Evolutionary conservation across 2,113 vertebrate genomes (phyloP).

Genomic region (Oophaga pumilio): DNA sequence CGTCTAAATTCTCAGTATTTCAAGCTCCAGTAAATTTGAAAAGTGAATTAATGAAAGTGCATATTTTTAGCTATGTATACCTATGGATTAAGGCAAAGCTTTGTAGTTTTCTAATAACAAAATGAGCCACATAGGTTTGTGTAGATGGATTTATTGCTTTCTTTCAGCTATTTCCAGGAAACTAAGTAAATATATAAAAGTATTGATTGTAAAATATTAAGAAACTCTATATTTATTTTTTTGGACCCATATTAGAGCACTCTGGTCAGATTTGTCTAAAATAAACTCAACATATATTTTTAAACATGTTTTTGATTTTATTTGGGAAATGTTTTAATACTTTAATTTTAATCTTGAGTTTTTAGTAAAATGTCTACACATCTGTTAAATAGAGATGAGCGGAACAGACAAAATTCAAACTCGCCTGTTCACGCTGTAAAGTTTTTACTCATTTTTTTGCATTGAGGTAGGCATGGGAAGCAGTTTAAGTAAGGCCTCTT

Average conservation of each 20-base stretch:
- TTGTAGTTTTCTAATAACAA: slow-evolving; percentile 24
- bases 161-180: not conserved
- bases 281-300: not conserved
- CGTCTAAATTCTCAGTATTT: slow-evolving; percentile 15
- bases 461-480: too few species aligned
- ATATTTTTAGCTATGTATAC: slow-evolving; percentile 23
- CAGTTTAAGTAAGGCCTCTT: too few species aligned
- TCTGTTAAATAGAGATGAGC: too few species aligned
- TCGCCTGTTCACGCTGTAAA: too few species aligned
- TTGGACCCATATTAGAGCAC: not conserved
- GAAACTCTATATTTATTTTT: not conserved
- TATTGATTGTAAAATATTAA: not conserved
- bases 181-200: not conserved
- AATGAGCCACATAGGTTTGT: not conserved
- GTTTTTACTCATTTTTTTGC: too few species aligned
- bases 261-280: not conserved
- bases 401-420: too few species aligned
- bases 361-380: too few species aligned
- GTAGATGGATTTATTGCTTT: slow-evolving; percentile 22
- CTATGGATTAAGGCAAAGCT: slow-evolving; percentile 23
- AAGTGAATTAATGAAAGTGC: slow-evolving; percentile 28
- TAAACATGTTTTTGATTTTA: not conserved
- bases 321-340: too few species aligned
- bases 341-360: too few species aligned
- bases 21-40: slow-evolving; percentile 33